phyloP scores from a whole-genome alignment of 2,113 vertebrate species.

The Amphilophus citrinellus region DNA sequence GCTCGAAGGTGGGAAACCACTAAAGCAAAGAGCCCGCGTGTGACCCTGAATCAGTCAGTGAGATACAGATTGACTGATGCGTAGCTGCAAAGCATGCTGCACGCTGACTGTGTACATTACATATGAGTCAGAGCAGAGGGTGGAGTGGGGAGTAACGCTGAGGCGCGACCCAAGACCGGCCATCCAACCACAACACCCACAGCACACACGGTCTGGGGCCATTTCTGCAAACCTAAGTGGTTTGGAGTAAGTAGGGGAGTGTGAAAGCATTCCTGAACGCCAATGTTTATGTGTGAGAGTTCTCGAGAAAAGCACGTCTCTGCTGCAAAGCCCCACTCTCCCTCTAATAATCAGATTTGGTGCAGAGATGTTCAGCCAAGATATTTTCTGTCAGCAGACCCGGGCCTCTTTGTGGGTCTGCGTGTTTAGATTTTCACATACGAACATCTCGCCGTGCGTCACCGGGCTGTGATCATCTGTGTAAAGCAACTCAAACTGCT shows the following conservation, averaged over 20 bases:
- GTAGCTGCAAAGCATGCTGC: slow-evolving; percentile 6
- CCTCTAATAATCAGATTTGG: slow-evolving; percentile 29
- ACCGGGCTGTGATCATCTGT: background rate
- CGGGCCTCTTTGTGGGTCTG: slow-evolving; percentile 1
- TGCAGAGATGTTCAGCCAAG: slow-evolving; percentile 24
- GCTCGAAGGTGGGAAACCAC: background rate
- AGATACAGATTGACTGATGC: background rate
- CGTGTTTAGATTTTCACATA: background rate
- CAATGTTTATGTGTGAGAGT: slow-evolving; percentile 38
- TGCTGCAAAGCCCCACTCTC: slow-evolving; percentile 21
- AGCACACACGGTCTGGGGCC: slow-evolving; percentile 15
- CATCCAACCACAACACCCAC: slow-evolving; percentile 34
- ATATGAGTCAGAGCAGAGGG: slow-evolving; percentile 35
- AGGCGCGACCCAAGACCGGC: slow-evolving; percentile 28
- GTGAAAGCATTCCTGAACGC: slow-evolving; percentile 51
- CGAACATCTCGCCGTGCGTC: background rate
- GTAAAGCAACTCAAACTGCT: background rate
- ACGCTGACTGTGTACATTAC: slow-evolving; percentile 30
- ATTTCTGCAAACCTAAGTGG: slow-evolving; percentile 49
- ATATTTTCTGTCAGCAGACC: slow-evolving; percentile 35
- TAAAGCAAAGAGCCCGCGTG: background rate
- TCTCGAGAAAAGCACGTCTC: slow-evolving; percentile 18
- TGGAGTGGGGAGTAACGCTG: slow-evolving; percentile 4
- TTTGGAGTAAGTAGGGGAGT: slow-evolving; percentile 30
- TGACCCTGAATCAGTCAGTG: background rate